Conservation (phyloP, 2,888 invertebrate genomes). For the Resseliella maxima region DNA sequence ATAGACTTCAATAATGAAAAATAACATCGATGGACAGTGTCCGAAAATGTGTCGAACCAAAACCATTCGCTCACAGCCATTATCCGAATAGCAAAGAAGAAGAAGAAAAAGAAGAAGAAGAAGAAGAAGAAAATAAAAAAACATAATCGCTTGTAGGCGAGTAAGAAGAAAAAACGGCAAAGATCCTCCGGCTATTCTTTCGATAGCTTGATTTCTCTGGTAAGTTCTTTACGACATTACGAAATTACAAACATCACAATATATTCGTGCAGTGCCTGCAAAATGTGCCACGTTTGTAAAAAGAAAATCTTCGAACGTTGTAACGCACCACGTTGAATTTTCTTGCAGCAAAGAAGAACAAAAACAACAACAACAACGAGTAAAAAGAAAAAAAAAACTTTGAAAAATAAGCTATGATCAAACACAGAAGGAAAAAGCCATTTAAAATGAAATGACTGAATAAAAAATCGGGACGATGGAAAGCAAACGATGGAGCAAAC, state of each 20-base stretch:
- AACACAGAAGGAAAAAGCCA: constrained; percentile 13
- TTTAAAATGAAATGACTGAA: constrained; percentile 27
- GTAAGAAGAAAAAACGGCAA: not conserved
- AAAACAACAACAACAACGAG: too few relatives aligned
- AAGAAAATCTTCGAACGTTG: not conserved
- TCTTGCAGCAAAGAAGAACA: not conserved
- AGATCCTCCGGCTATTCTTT: not conserved
- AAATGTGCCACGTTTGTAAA: not conserved
- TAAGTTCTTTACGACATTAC: not conserved
- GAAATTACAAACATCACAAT: constrained; percentile 15
- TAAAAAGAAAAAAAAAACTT: too few relatives aligned
- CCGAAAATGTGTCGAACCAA: constrained; percentile 43
- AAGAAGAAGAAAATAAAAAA: too few relatives aligned
- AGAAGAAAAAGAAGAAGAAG: not conserved
- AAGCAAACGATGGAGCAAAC: not conserved
- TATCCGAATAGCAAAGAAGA: not conserved
- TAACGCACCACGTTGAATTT: not conserved
- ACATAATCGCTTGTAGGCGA: too few relatives aligned
- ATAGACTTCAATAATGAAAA: constrained; percentile 27
- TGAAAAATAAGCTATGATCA: not conserved
- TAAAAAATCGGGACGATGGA: constrained; percentile 11
- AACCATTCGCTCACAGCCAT: not conserved
- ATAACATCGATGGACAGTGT: not conserved
- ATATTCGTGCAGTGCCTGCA: constrained; percentile 16
- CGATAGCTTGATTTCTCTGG: not conserved